These are phyloP conservation scores for Telmatherina bonti DNA, from an alignment of 2,797 vertebrate species.

Conservation along the genomic window DNA sequence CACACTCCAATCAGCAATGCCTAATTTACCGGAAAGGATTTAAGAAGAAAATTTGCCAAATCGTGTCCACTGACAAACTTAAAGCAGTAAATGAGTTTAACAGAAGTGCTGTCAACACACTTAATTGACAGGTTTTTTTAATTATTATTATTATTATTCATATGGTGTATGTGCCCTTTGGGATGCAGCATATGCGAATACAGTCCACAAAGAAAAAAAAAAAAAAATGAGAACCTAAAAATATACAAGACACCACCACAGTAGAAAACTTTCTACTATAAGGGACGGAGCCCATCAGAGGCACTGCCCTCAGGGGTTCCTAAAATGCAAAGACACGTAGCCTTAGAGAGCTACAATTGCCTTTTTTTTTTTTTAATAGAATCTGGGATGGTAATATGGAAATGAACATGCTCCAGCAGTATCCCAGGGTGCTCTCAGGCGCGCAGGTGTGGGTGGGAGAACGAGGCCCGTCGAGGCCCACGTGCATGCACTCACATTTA, in stretches of 20 bases:
- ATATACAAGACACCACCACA: constrained; percentile 47
- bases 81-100: constrained; percentile 8
- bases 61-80: not conserved
- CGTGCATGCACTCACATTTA: constrained; percentile 24
- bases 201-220: constrained; percentile 25
- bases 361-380: constrained; percentile 53
- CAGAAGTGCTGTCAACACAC: not conserved
- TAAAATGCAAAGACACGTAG: constrained; percentile 29
- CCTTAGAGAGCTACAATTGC: constrained; percentile 50
- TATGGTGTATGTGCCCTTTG: constrained; percentile 10
- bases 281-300: constrained; percentile 62
- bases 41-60: not conserved
- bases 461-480: constrained; percentile 51
- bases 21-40: not conserved
- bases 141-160: constrained; percentile 19
- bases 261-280: constrained; percentile 47
- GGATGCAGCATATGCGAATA: constrained; percentile 29
- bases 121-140: not conserved
- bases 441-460: constrained; percentile 64
- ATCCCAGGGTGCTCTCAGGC: constrained; percentile 53
- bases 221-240: constrained; percentile 44
- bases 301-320: constrained; percentile 45
- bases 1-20: not conserved
- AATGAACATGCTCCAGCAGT: constrained; percentile 49
- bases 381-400: constrained; percentile 65